Base-by-base conservation (phyloP, 2,797 vertebrate genomes). In the Kryptolebias ocellatus region DNA sequence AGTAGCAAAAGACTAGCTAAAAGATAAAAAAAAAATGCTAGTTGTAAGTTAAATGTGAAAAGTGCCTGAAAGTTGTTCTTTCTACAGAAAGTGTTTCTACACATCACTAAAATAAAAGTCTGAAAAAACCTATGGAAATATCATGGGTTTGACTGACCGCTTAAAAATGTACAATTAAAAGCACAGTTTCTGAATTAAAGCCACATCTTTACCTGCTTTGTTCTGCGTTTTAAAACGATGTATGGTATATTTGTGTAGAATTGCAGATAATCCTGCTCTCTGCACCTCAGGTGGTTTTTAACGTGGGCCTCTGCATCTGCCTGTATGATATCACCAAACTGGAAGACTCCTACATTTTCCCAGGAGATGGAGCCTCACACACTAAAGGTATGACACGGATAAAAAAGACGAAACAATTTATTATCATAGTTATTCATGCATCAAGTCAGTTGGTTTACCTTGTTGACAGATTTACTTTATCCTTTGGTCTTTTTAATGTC, bases 291-390 rank as follows among this genome's bases (percentile, higher is more conserved):
- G 97, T 99, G 0, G 96, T 99, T 2, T 99, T 95, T 92, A 99
- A 95, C 0, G 96, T 99, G 0, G 98, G 98, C 15, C 95, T 99
- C 67, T 99, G 98, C 75, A 93, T 99, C 91, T 99, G 98, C 72
- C 83, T 99, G 44, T 98, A 96, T 49, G 98, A 99, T 85, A 95
- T 99, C 88, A 98, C 95, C 34, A 98, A 96, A 80, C 90, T 99
- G 86, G 98, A 99, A 37, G 98, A 99, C 18, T 98, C 98, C 0
- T 99, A 96, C 28, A 98, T 99, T 78, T 99, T 99, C 83, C 98
- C 98, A 0, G 98, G 97, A 9, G 97, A 99, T 2, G 97, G 98
- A 10, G 98, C 97, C 0, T 97, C 97, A 0, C 98, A 99, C 76
- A 99, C 97, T 42, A 99, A 98, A 96, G 98, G 98, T 98, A 42